A percentile compares a stretch with the other conserved stretches of the same genome.
phyloP scores from a whole-genome alignment of 2,888 invertebrate species.

The Dascillus cervinus region DNA sequence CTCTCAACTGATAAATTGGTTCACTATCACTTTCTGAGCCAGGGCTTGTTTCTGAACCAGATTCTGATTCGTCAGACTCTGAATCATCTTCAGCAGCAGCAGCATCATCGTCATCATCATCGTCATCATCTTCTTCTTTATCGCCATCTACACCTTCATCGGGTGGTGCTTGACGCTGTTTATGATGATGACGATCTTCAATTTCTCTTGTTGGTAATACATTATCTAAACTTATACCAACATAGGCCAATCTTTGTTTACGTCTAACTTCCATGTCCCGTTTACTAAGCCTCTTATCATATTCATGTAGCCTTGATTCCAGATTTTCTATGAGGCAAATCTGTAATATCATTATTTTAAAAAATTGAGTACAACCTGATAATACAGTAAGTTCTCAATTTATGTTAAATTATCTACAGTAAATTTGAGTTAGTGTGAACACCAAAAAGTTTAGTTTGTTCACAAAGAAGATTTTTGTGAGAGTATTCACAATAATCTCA shows the following conservation, averaged over 20 bases:
- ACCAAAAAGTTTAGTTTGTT: too few relatives aligned
- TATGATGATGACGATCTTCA: slow-evolving; percentile 21
- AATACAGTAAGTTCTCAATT: too few relatives aligned
- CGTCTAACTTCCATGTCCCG: slow-evolving; percentile 59
- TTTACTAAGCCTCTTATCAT: slow-evolving; percentile 63
- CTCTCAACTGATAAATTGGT: slow-evolving; percentile 78
- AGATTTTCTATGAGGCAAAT: slow-evolving; percentile 62
- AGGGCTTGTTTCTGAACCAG: slow-evolving; percentile 23
- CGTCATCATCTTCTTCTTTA: slow-evolving; percentile 30
- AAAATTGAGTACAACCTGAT: too few relatives aligned
- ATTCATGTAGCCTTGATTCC: slow-evolving; percentile 65
- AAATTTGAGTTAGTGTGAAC: too few relatives aligned
- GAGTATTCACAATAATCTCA: too few relatives aligned
- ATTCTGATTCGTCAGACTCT: slow-evolving; percentile 22
- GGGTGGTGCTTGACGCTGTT: slow-evolving; percentile 30
- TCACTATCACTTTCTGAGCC: slow-evolving; percentile 50
- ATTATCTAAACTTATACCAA: slow-evolving; percentile 67
- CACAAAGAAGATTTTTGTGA: too few relatives aligned
- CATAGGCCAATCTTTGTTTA: slow-evolving; percentile 64
- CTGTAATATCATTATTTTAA: too few relatives aligned
- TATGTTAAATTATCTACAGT: too few relatives aligned
- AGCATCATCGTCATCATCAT: slow-evolving; percentile 25
- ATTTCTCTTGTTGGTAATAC: slow-evolving; percentile 46
- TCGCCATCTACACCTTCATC: slow-evolving; percentile 35
- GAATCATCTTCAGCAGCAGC: slow-evolving; percentile 18